Percentiles rank a stretch among this genome's conserved stretches.
These are phyloP conservation scores for Gobionotothen gibberifrons DNA, from an alignment of 2,797 vertebrate species.

Conservation along the genomic window DNA sequence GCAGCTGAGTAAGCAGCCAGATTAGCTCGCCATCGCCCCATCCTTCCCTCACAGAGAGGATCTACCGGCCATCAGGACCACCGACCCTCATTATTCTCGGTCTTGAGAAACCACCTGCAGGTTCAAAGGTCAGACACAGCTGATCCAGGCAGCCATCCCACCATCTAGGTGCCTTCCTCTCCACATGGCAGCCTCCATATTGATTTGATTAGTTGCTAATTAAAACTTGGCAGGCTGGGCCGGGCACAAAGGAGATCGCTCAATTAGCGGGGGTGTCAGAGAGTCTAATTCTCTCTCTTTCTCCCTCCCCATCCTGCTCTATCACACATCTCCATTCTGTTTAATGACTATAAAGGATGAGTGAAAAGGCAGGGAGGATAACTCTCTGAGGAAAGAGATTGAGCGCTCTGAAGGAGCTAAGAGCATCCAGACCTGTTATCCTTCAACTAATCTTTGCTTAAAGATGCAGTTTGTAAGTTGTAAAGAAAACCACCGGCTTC, in stretches of 20 bases:
- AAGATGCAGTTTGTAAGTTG: constrained; percentile 72
- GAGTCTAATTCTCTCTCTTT: constrained; percentile 93
- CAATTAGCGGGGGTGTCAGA: constrained; percentile 94
- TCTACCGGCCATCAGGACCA: constrained; percentile 15
- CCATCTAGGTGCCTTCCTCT: constrained; percentile 59
- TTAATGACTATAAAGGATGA: constrained; percentile 77
- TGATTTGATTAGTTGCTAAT: constrained; percentile 98
- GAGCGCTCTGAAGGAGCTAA: constrained; percentile 66
- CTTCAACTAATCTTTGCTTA: constrained; percentile 80
- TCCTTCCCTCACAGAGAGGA: constrained; percentile 17
- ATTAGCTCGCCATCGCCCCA: constrained; percentile 16
- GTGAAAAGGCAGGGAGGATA: constrained; percentile 58
- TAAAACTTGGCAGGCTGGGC: constrained; percentile 91
- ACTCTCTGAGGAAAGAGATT: constrained; percentile 62
- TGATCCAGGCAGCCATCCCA: constrained; percentile 60
- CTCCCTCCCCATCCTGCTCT: constrained; percentile 55
- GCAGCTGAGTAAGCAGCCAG: constrained; percentile 45
- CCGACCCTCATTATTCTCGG: constrained; percentile 45
- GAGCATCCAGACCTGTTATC: constrained; percentile 76
- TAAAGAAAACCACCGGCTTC: constrained; percentile 56
- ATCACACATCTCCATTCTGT: constrained; percentile 74
- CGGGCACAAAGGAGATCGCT: constrained; percentile 89
- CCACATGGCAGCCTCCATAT: constrained; percentile 87
- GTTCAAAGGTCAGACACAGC: constrained; percentile 69
- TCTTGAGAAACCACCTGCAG: constrained; percentile 33